Conservation (phyloP, 2,888 invertebrate species). For the Chrysolina oricalcia region DNA sequence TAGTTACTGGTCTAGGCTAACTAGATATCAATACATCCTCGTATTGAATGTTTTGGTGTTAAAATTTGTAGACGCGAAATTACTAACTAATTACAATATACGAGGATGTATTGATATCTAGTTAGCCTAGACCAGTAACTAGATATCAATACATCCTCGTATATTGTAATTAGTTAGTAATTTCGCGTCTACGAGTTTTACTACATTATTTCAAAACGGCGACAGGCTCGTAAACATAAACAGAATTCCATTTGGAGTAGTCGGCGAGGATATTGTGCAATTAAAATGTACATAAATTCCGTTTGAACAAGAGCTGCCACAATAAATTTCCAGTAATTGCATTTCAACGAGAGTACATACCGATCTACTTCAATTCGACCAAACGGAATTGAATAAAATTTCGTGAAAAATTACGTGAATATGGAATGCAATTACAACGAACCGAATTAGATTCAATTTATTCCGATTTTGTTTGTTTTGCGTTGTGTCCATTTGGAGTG, state of each 20-base stretch:
- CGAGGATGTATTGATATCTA: too few relatives aligned
- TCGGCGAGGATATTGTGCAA: not conserved
- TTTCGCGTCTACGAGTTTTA: not conserved
- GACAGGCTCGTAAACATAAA: not conserved
- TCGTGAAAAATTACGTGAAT: not conserved
- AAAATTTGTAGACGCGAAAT: not conserved
- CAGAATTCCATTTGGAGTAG: not conserved
- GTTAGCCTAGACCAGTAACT: too few relatives aligned
- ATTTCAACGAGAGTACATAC: not conserved
- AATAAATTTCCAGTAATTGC: not conserved
- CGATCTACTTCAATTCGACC: not conserved
- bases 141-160: too few relatives aligned
- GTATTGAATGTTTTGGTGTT: too few relatives aligned
- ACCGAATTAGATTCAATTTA: not conserved
- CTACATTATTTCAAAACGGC: not conserved
- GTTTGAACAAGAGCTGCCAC: not conserved
- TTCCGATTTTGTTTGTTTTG: too few relatives aligned
- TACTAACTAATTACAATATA: not conserved
- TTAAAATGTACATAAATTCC: not conserved
- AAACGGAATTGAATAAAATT: not conserved
- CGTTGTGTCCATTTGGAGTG: too few relatives aligned
- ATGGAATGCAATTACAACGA: not conserved
- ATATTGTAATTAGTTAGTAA: not conserved
- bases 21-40: too few relatives aligned
- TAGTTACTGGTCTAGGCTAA: too few relatives aligned